phyloP scores from a whole-genome alignment of 2,888 invertebrate genomes.

The Synanthedon vespiformis region DNA sequence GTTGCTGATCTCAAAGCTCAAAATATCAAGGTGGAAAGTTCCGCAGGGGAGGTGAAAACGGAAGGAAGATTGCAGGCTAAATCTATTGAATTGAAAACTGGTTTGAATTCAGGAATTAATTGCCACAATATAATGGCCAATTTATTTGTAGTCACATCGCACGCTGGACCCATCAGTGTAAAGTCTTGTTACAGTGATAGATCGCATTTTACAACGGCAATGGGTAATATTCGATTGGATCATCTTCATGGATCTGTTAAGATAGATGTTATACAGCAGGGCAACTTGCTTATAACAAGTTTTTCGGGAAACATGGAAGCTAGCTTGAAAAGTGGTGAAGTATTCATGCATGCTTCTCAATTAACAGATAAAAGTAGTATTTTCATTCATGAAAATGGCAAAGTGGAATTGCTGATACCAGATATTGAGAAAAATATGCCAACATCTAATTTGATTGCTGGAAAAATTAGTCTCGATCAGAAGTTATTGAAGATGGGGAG shows the following conservation, averaged over 20 bases:
- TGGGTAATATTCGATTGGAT: conserved; percentile 52
- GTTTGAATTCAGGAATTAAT: conserved; percentile 38
- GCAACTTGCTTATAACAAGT: conserved; percentile 54
- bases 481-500: conserved; percentile 55
- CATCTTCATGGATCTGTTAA: conserved; percentile 49
- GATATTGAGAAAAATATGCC: conserved; percentile 54
- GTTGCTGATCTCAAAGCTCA: conserved; percentile 51
- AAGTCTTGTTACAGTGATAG: conserved; percentile 62
- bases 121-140: conserved; percentile 62
- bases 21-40: conserved; percentile 49
- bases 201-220: conserved; percentile 57
- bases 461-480: conserved; percentile 58
- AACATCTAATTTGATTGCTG: conserved; percentile 60
- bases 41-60: conserved; percentile 40
- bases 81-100: conserved; percentile 54
- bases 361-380: conserved; percentile 59
- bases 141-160: conserved; percentile 41
- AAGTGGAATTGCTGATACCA: conserved; percentile 54
- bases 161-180: conserved; percentile 50
- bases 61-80: conserved; percentile 50
- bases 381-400: conserved; percentile 64
- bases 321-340: conserved; percentile 59
- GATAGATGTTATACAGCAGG: conserved; percentile 60
- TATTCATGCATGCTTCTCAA: conserved; percentile 55
- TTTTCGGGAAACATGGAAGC: conserved; percentile 58